Evolutionary conservation across 2,888 invertebrate species (phyloP), one percentile per base, ranked within the genome.

Genomic region (Plagodis pulveraria): DNA sequence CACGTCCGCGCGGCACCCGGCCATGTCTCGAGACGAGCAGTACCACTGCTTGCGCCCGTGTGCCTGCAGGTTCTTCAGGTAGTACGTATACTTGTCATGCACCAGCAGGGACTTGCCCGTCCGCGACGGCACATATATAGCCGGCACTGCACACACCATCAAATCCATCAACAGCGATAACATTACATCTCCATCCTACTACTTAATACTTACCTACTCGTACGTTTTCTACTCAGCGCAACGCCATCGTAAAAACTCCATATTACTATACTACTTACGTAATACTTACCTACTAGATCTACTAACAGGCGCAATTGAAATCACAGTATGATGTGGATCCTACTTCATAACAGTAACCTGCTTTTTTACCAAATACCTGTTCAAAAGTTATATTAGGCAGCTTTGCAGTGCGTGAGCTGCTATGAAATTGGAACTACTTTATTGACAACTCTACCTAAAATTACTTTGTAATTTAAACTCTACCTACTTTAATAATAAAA

Each of bases 21-120:
- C 91, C 91, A 91, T 92, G 71, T 91, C 91, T 12, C 91, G 74
- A 49, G 91, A 90, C 34, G 91, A 91, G 71, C 92, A 92, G 78
- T 91, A 91, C 92, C 92, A 92, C 80, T 91, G 92, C 81, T 91
- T 91, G 61, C 91, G 79, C 0, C 91, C 91, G 63, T 91, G 89
- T 42, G 91, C 89, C 71, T 91, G 91, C 55, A 87, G 76, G 68
- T 92, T 91, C 86, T 92, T 91, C 85, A 91, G 69, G 76, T 91
- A 91, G 84, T 89, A 92, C 12, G 91, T 91, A 75, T 91, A 92
- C 58, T 86, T 87, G 70, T 89, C 91, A 75, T 91, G 91, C 54
- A 91, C 83, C 67, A 92, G 77, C 69, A 91, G 81, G 62, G 87
- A 88, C 83, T 91, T 91, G 73, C 92, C 92, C 56, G 91, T 89